phyloP scores from a whole-genome alignment of 1,140 invertebrate genomes.

The Spodoptera frugiperda region DNA sequence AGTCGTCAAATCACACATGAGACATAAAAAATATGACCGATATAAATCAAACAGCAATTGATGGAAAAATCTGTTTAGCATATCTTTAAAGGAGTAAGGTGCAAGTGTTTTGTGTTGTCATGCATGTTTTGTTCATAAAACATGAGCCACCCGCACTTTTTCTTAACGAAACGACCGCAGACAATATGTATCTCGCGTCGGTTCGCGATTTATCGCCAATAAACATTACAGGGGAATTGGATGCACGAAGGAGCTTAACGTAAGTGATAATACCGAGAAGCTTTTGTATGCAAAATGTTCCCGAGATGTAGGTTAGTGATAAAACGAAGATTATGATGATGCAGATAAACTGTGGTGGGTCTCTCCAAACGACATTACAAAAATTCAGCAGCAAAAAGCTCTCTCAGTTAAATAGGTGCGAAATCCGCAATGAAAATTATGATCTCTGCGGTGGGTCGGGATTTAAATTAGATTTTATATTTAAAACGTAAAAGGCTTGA shows the following conservation, averaged over 20 bases:
- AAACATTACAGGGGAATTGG: constrained; percentile 9
- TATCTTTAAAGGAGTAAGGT: no score
- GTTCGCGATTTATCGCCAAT: constrained; percentile 29
- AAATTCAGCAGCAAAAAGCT: constrained; percentile 9
- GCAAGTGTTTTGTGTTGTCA: no score
- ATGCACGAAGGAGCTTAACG: constrained; percentile 4
- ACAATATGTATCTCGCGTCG: constrained; percentile 14
- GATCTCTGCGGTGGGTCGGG: constrained; percentile 16
- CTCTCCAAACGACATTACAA: neutral
- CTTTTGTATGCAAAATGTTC: constrained; percentile 4
- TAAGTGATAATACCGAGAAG: constrained; percentile 31
- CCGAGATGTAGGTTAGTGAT: constrained; percentile 3
- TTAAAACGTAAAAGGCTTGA: constrained; percentile 14
- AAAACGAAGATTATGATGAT: constrained; percentile 14
- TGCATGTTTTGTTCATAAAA: no score
- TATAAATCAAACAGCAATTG: no score
- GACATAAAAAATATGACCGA: no score
- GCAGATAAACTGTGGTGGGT: constrained; percentile 2
- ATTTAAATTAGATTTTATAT: constrained; percentile 2
- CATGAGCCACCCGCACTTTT: constrained; percentile 7
- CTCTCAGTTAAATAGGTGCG: constrained; percentile 1
- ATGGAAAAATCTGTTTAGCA: no score
- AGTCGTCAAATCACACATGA: no score
- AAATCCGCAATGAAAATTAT: constrained; percentile 16
- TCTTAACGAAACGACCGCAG: constrained; percentile 13